Conservation (phyloP, 2,113 vertebrate species). For the Platichthys flesus region DNA sequence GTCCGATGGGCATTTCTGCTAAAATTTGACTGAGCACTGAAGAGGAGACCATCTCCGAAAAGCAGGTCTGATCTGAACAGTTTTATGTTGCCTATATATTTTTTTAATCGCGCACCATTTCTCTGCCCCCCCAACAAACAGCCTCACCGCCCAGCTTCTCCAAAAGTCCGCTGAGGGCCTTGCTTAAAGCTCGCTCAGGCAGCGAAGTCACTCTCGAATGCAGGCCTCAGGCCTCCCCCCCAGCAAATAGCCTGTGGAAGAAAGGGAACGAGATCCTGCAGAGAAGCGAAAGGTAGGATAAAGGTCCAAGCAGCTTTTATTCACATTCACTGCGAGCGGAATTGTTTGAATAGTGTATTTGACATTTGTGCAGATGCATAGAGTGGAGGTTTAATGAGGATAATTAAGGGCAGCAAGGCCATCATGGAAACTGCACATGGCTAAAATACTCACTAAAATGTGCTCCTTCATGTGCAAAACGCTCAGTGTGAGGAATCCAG, state of each 20-base stretch:
- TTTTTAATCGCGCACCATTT: conserved; percentile 41
- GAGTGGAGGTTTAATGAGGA: conserved; percentile 64
- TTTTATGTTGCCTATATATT: conserved; percentile 7
- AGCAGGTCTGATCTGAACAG: conserved; percentile 36
- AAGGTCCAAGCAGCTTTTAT: conserved; percentile 53
- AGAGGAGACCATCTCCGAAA: too few relatives aligned
- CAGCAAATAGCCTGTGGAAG: conserved; percentile 90
- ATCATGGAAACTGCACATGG: conserved; percentile 43
- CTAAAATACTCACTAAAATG: neutral
- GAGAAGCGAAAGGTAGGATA: conserved; percentile 88
- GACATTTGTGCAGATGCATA: conserved; percentile 62
- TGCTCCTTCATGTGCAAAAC: neutral
- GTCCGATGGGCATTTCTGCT: too few relatives aligned
- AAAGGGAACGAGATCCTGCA: conserved; percentile 88
- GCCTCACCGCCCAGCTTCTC: conserved; percentile 94
- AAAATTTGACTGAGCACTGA: too few relatives aligned
- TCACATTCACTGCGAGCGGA: conserved; percentile 33
- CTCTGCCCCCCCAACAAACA: conserved; percentile 55
- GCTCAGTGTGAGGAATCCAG: conserved; percentile 22
- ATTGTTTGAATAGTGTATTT: conserved; percentile 58
- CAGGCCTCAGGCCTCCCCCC: conserved; percentile 91
- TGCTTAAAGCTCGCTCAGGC: conserved; percentile 90
- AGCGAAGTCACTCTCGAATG: conserved; percentile 92
- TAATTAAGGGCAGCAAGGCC: conserved; percentile 18
- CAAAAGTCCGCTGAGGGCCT: conserved; percentile 85